Evolutionary conservation across 2,888 invertebrate species (phyloP).

Genomic region (Thereva unica): DNA sequence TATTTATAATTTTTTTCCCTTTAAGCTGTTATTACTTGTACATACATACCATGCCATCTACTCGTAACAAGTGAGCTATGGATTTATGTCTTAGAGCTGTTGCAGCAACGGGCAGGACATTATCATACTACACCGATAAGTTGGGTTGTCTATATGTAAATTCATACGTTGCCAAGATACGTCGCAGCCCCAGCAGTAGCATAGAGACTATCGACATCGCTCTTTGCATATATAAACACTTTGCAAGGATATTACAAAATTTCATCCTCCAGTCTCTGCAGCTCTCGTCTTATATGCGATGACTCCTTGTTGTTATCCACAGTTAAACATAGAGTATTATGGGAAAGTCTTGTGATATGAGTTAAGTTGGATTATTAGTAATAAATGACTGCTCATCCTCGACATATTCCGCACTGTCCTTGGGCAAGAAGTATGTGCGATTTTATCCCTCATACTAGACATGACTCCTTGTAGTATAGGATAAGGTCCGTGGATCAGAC

Average conservation of each 20-base stretch:
- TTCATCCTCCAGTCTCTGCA: conserved; percentile 17
- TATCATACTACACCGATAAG: conserved; percentile 18
- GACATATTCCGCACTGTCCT: conserved; percentile 18
- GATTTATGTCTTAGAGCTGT: background rate
- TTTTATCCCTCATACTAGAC: conserved; percentile 5
- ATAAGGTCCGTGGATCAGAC: conserved; percentile 6
- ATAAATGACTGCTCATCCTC: conserved; percentile 30
- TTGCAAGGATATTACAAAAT: conserved; percentile 34
- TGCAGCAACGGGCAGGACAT: conserved; percentile 8
- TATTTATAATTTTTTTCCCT: too few species aligned
- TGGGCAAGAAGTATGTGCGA: conserved; percentile 4
- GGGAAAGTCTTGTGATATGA: conserved; percentile 35
- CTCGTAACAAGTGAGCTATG: background rate
- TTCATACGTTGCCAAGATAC: conserved; percentile 18
- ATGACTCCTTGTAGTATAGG: background rate
- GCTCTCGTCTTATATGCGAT: conserved; percentile 13
- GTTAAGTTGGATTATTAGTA: conserved; percentile 36
- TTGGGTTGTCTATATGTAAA: conserved; percentile 31
- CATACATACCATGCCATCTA: too few species aligned
- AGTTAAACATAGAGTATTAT: conserved; percentile 31
- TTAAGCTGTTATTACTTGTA: too few species aligned
- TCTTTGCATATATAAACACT: conserved; percentile 35
- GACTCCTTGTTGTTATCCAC: conserved; percentile 29
- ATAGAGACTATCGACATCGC: conserved; percentile 30
- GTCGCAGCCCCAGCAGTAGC: conserved; percentile 9